These are phyloP conservation scores for Sphenodon punctatus DNA, from an alignment of 2,797 vertebrate genomes.

Conservation along the genomic window DNA sequence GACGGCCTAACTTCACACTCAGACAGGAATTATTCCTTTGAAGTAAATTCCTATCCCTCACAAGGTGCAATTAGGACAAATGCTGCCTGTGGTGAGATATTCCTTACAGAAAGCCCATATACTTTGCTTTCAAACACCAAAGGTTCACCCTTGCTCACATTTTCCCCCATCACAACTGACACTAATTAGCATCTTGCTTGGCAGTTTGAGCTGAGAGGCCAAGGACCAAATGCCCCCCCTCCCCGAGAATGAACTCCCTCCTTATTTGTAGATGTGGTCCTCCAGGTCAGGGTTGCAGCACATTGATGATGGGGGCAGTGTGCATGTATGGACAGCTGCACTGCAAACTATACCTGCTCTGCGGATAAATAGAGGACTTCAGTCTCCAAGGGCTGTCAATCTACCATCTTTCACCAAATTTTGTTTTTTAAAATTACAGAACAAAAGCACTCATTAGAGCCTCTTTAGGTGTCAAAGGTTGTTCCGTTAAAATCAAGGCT, in stretches of 20 bases:
- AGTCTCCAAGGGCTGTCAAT: constrained; percentile 1
- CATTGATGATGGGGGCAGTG: background rate
- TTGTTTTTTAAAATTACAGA: constrained; percentile 59
- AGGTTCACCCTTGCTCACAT: constrained; percentile 38
- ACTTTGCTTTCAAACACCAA: constrained; percentile 39
- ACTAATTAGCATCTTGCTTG: constrained; percentile 43
- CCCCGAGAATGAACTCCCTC: background rate
- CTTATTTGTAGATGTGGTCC: background rate
- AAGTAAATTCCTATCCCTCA: background rate
- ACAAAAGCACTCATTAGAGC: constrained; percentile 66
- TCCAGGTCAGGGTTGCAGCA: background rate
- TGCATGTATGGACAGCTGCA: background rate
- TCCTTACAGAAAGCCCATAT: constrained; percentile 20
- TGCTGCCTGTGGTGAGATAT: background rate
- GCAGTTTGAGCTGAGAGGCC: constrained; percentile 29
- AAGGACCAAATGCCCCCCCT: constrained; percentile 3
- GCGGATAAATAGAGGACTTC: constrained; percentile 50
- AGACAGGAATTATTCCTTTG: background rate
- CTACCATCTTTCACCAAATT: constrained; percentile 38
- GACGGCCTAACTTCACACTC: too few relatives aligned
- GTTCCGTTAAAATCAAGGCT: constrained; percentile 66
- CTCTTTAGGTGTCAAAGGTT: constrained; percentile 67
- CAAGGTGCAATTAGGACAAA: fast-evolving
- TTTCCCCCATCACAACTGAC: constrained; percentile 20
- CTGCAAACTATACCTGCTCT: background rate